Conservation (phyloP, 2,888 invertebrate genomes). For the Cerastoderma edule region DNA sequence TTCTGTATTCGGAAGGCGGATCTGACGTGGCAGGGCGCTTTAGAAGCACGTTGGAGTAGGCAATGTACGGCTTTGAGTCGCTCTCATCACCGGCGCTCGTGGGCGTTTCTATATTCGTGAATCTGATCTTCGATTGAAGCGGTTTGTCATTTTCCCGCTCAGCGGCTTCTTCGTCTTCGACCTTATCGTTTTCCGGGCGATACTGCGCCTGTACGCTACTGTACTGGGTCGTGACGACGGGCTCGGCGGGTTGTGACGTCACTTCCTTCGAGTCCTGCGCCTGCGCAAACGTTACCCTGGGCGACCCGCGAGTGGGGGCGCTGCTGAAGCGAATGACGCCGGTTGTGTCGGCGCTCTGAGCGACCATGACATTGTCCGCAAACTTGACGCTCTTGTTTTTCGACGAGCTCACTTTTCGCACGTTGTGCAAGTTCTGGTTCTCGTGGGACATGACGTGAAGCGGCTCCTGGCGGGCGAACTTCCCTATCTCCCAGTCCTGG, state of each 20-base stretch:
- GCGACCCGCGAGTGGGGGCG: constrained; percentile 61
- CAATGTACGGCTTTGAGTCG: constrained; percentile 24
- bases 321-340: constrained; percentile 66
- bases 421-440: constrained; percentile 76
- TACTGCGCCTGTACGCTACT: constrained; percentile 72
- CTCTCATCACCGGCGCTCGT: constrained; percentile 1
- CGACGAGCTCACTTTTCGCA: constrained; percentile 57
- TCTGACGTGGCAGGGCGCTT: constrained; percentile 61
- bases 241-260: constrained; percentile 16
- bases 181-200: constrained; percentile 52
- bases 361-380: constrained; percentile 73
- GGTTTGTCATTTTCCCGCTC: constrained; percentile 8
- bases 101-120: constrained; percentile 39
- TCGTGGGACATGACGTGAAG: constrained; percentile 76
- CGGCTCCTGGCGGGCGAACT: constrained; percentile 76
- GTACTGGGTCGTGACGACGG: constrained; percentile 69
- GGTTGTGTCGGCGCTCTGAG: constrained; percentile 68
- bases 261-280: constrained; percentile 6
- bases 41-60: constrained; percentile 35
- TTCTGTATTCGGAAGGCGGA: constrained; percentile 67
- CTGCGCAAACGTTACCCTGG: constrained; percentile 24
- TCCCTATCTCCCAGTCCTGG: constrained; percentile 77
- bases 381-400: constrained; percentile 74
- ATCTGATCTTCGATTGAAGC: constrained; percentile 28
- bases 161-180: background rate